These are phyloP conservation scores for Platysternon megacephalum DNA, from an alignment of 2,113 vertebrate species.

Conservation along the genomic window DNA sequence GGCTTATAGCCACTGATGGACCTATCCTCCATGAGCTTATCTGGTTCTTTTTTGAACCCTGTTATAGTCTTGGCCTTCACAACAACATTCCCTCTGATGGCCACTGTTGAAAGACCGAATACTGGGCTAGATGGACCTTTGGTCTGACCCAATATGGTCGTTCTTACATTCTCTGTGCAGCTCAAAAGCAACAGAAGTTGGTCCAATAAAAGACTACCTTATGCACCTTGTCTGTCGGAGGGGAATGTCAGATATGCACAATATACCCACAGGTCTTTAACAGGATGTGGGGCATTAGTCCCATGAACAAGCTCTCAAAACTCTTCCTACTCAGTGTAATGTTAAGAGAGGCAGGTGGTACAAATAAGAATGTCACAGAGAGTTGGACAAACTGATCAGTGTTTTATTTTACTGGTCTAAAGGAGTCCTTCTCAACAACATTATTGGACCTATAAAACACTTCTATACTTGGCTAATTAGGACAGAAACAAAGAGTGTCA, in stretches of 20 bases:
- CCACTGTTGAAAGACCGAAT: too few species aligned
- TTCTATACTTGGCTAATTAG: background rate
- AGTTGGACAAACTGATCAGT: background rate
- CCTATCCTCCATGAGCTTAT: too few species aligned
- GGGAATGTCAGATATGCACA: background rate
- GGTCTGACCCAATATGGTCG: too few species aligned
- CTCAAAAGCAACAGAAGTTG: too few species aligned
- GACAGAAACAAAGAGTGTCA: background rate
- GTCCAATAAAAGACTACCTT: too few species aligned
- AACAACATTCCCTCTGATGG: too few species aligned
- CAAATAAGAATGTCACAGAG: rapidly evolving
- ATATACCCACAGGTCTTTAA: background rate
- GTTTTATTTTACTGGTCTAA: background rate
- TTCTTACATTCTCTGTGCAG: too few species aligned
- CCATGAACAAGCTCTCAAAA: background rate
- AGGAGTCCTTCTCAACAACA: background rate
- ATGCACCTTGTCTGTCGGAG: background rate
- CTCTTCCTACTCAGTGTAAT: background rate
- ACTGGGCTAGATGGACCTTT: too few species aligned
- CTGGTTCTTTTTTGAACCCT: too few species aligned
- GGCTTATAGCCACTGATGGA: too few species aligned
- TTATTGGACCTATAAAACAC: too few species aligned
- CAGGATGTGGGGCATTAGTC: rapidly evolving
- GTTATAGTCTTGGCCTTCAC: too few species aligned
- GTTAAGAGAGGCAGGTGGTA: rapidly evolving